Base-by-base conservation (phyloP, 1,140 invertebrate genomes). In the Diorhabda sublineata region DNA sequence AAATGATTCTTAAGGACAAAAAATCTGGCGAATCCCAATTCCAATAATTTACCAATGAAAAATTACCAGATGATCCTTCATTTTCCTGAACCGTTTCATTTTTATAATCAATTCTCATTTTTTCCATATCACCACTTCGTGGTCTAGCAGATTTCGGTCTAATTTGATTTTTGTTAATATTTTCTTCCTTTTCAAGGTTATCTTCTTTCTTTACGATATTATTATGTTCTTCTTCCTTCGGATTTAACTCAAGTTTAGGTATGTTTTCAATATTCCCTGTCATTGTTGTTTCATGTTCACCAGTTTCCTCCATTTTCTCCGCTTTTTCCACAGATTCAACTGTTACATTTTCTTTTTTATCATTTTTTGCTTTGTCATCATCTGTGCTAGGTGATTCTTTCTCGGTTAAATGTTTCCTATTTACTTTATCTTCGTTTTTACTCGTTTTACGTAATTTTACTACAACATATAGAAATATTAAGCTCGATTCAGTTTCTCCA, bases 111-210 rank as follows among this genome's bases (percentile, higher is more conserved):
- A n/a, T 52, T 52, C 4, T 52, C 6, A 8, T 52, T 52, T 52
- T 52, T 6, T 52, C 47, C 47, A 52, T 8, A 52, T 73, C 73
- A 8, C 71, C 75, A 61, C 75, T 77, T 69, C 71, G 74, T 2
- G 76, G 76, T 58, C 74, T 62, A 8, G 75, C 75, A 41, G 73
- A 72, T 65, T 73, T 74, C 5, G 73, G 73, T 72, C 73, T 72
- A 26, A 63, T 41, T 26, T 70, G 45, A 11, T 65, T 63, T n/a
- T 63, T 41, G 52, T 60, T 11, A 58, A 7, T 58, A 43, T 58
- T 66, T 58, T 41, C 57, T 65, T 44, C 45, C 45, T 43, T 43
- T 9, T 58, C 6, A n/a, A 11, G n/a, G 6, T 64, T 61, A 3
- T n/a, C 56, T 42, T 45, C 62, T 8, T n/a, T 60, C 43, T n/a